phyloP scores from a whole-genome alignment of 2,888 invertebrate genomes.

The Leuctra nigra region DNA sequence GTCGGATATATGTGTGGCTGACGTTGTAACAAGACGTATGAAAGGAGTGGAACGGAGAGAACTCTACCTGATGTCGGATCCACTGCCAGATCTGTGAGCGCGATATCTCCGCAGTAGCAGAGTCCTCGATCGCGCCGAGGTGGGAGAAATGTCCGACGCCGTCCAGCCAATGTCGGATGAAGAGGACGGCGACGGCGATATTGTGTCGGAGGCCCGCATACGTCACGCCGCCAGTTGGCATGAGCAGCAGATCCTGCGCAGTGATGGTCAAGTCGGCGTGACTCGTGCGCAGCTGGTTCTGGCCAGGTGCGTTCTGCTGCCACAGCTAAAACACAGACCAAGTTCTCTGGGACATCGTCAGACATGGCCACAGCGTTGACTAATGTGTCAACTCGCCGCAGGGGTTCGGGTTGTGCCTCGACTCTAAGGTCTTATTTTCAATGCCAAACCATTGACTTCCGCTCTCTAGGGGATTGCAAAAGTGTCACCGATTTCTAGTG shows the following conservation, averaged over 20 bases:
- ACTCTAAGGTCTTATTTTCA: too few relatives aligned
- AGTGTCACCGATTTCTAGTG: too few relatives aligned
- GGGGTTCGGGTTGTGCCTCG: too few relatives aligned
- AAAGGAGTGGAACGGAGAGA: too few relatives aligned
- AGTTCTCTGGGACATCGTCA: neutral
- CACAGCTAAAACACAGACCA: constrained; percentile 40
- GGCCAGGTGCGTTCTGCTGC: constrained; percentile 42
- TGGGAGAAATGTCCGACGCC: constrained; percentile 61
- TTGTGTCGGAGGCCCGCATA: constrained; percentile 55
- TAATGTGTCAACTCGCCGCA: too few relatives aligned
- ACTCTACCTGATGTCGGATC: constrained; percentile 52
- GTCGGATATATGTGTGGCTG: too few relatives aligned
- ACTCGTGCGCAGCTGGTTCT: constrained; percentile 48
- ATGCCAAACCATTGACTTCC: too few relatives aligned
- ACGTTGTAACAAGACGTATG: too few relatives aligned
- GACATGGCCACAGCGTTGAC: too few relatives aligned
- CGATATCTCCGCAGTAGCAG: constrained; percentile 69
- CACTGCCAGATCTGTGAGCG: constrained; percentile 69
- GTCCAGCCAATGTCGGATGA: constrained; percentile 60
- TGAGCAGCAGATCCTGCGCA: constrained; percentile 46
- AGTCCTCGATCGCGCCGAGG: constrained; percentile 60
- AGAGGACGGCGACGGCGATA: constrained; percentile 57
- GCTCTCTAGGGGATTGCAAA: too few relatives aligned
- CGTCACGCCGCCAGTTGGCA: constrained; percentile 58
- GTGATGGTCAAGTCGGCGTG: constrained; percentile 40